Conservation (phyloP, 2,113 vertebrate genomes). For the Onychorhynchus coronatus region DNA sequence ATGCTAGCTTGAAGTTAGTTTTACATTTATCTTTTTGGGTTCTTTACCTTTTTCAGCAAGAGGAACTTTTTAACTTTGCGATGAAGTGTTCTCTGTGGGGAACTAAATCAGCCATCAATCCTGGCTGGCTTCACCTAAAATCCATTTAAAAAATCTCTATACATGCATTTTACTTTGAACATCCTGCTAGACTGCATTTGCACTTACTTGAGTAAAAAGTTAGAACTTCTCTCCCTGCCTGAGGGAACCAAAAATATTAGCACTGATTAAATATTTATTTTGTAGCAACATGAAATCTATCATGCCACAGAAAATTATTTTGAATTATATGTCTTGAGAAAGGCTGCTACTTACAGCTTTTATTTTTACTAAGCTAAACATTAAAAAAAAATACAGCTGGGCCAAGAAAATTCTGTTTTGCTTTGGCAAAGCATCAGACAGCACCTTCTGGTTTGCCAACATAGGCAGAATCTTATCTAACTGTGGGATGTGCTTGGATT, state of each 20-base stretch:
- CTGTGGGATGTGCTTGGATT: conserved; percentile 46
- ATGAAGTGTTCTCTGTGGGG: not conserved
- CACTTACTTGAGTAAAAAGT: conserved; percentile 18
- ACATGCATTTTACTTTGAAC: not conserved
- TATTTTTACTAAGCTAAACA: not conserved
- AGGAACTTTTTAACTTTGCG: not conserved
- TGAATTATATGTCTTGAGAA: conserved; percentile 1
- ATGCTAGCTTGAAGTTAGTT: not conserved
- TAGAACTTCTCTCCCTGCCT: not conserved
- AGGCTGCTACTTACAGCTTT: not conserved
- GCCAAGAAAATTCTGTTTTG: conserved; percentile 29
- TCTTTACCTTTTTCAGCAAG: not conserved
- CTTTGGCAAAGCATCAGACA: conserved; percentile 55
- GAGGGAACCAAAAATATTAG: conserved; percentile 21
- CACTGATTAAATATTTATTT: not conserved
- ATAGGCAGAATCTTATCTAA: conserved; percentile 55
- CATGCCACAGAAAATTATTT: not conserved
- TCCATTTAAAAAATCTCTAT: not conserved
- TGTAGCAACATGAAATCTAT: conserved; percentile 24
- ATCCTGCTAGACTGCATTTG: not conserved
- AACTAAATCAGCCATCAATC: not conserved
- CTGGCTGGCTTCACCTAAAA: not conserved
- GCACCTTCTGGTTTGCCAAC: conserved; percentile 36
- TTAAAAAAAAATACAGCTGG: conserved; percentile 12
- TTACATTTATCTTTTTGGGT: not conserved